A percentile compares a stretch with the other conserved stretches of the same genome.
Evolutionary conservation across 2,888 invertebrate species (phyloP).

Genomic region (Lypha dubia): DNA sequence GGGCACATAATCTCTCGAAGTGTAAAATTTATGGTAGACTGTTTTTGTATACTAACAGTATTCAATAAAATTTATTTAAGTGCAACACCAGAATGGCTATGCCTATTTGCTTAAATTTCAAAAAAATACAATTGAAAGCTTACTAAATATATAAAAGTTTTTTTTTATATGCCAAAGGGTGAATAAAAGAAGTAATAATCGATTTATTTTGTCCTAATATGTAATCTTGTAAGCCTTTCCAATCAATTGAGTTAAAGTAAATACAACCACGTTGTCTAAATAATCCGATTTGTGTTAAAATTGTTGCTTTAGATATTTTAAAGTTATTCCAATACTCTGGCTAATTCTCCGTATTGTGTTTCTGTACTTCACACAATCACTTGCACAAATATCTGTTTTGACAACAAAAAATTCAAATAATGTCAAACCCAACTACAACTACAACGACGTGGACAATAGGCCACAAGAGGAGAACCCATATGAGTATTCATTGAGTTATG

Average conservation of each 20-base stretch:
- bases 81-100: no score
- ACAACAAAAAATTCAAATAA: conserved; percentile 2
- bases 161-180: no score
- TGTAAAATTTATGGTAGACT: no score
- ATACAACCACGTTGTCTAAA: conserved; percentile 6
- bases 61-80: no score
- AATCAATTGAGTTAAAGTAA: conserved; percentile 53
- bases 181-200: no score
- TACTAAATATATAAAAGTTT: no score
- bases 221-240: conserved; percentile 13
- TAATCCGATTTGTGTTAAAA: conserved; percentile 57
- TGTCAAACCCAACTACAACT: conserved; percentile 3
- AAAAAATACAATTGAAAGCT: no score
- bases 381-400: background rate
- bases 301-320: conserved; percentile 4
- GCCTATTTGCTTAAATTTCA: no score
- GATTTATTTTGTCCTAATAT: no score
- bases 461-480: conserved; percentile 75
- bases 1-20: no score
- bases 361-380: conserved; percentile 37
- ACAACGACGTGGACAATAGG: conserved; percentile 50
- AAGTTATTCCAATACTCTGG: conserved; percentile 48
- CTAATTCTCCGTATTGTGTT: conserved; percentile 56
- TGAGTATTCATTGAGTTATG: conserved; percentile 72
- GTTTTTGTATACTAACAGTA: no score